phyloP scores from a whole-genome alignment of 1,140 invertebrate species.

The Drosophila lacteicornis region DNA sequence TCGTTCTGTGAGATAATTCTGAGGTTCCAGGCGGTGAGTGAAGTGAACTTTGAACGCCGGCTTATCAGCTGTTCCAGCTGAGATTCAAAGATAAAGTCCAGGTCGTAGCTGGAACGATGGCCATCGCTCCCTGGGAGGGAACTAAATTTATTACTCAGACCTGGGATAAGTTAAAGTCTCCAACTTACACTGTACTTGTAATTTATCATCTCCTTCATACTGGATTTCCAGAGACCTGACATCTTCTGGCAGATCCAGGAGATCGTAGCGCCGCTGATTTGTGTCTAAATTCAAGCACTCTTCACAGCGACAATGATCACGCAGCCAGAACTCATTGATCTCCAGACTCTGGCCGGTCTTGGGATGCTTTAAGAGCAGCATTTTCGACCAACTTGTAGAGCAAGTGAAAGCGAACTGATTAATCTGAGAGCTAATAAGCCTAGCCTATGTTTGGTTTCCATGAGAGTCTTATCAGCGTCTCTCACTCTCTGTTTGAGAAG shows the following conservation, averaged over 20 bases:
- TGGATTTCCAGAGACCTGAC: conserved; percentile 24
- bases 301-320: conserved; percentile 78
- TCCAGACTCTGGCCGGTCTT: conserved; percentile 40
- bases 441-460: background rate
- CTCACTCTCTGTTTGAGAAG: background rate
- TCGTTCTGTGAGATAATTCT: conserved; percentile 64
- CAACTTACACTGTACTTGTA: conserved; percentile 56
- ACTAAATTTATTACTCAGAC: background rate
- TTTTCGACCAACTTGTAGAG: conserved; percentile 7
- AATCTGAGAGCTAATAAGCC: background rate
- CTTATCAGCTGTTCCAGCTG: conserved; percentile 64
- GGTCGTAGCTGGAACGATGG: conserved; percentile 68
- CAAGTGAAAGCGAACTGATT: conserved; percentile 19
- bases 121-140: conserved; percentile 68
- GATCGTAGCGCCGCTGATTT: conserved; percentile 73
- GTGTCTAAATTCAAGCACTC: conserved; percentile 72
- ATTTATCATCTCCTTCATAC: conserved; percentile 15
- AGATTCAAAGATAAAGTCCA: conserved; percentile 58
- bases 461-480: conserved; percentile 9
- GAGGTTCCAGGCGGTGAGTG: conserved; percentile 66
- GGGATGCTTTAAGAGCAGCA: conserved; percentile 50
- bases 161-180: background rate
- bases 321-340: conserved; percentile 70
- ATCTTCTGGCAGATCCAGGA: conserved; percentile 68
- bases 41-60: conserved; percentile 47